phyloP scores from a whole-genome alignment of 2,888 invertebrate genomes.

The Eristalis pertinax region DNA sequence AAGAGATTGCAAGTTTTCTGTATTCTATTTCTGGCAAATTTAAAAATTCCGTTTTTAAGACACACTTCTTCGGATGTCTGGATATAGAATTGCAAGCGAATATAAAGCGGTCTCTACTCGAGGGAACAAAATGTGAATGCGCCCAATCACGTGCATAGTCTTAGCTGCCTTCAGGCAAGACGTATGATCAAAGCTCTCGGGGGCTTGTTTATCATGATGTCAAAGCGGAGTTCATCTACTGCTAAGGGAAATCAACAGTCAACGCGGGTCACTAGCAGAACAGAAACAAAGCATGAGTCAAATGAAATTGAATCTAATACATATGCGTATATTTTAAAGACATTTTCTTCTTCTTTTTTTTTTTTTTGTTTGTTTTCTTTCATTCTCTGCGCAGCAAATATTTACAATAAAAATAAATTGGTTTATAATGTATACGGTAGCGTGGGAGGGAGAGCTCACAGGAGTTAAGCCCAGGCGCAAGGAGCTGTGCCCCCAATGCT shows the following conservation, averaged over 20 bases:
- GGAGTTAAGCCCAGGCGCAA: slow-evolving; percentile 22
- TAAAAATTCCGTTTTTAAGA: neutral
- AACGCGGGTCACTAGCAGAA: slow-evolving; percentile 36
- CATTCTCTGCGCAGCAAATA: slow-evolving; percentile 60
- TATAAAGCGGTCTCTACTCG: neutral
- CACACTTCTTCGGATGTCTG: neutral
- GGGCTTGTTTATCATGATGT: neutral
- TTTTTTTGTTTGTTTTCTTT: slow-evolving; percentile 1
- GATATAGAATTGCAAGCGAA: neutral
- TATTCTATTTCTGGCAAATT: too few relatives aligned
- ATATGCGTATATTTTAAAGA: slow-evolving; percentile 37
- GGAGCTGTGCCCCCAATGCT: slow-evolving; percentile 1
- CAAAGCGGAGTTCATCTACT: slow-evolving; percentile 7
- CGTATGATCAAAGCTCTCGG: neutral
- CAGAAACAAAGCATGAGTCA: slow-evolving; percentile 28
- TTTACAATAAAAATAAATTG: slow-evolving; percentile 66
- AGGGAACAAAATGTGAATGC: neutral
- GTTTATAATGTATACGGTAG: slow-evolving; percentile 18
- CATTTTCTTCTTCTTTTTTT: too few relatives aligned
- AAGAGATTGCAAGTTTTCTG: neutral
- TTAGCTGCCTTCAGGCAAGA: neutral
- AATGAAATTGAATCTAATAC: slow-evolving; percentile 51
- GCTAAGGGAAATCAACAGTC: slow-evolving; percentile 18
- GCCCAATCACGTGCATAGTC: neutral
- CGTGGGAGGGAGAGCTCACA: neutral